Evolutionary conservation across 2,888 invertebrate genomes (phyloP), one percentile per base, ranked within the genome.

Genomic region (Eilema depressum): DNA sequence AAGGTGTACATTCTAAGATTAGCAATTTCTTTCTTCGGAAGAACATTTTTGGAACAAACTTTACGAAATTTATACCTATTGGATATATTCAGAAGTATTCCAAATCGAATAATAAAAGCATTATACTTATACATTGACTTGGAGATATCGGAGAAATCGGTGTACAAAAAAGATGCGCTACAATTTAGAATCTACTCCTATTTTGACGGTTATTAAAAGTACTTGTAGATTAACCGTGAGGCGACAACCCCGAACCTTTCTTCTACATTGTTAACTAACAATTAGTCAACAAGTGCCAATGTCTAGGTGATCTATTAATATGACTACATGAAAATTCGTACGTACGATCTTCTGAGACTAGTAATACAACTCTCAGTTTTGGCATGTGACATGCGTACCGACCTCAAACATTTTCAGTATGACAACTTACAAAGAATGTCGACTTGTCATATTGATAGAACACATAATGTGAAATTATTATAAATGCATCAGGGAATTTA

Each of bases 261-360:
- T 71, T 66, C 53, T 37, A 65, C 62, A 73, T 78, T 77, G 60
- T 83, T 79, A 82, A 85, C 82, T 83, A 84, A 76, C 80, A 85
- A 85, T 87, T 85, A 83, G 73, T 84, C 81, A 80, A 83, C 80
- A 75, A 81, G 76, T 71, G 70, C 72, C 69, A 73, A 74, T 80
- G 79, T 82, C 79, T 71, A 59, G 47, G 72, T 81, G 77, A 78
- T 84, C 82, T 85, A 81, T 85, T 83, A 81, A 83, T 86, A 83
- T 71, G 75, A 83, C 83, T 83, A 85, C 74, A 82, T 82, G 79
- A 83, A 75, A 80, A 53, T 53, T n/a, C 53, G 53, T 53, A 53
- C n/a, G 20, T 47, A 4, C 76, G 75, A 78, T 81, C 69, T 75
- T 76, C 68, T 71, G 73, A 75, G 76, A 70, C 72, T 74, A 76